Base-by-base conservation (phyloP, 2,888 invertebrate genomes). In the Caradrina kadenii region DNA sequence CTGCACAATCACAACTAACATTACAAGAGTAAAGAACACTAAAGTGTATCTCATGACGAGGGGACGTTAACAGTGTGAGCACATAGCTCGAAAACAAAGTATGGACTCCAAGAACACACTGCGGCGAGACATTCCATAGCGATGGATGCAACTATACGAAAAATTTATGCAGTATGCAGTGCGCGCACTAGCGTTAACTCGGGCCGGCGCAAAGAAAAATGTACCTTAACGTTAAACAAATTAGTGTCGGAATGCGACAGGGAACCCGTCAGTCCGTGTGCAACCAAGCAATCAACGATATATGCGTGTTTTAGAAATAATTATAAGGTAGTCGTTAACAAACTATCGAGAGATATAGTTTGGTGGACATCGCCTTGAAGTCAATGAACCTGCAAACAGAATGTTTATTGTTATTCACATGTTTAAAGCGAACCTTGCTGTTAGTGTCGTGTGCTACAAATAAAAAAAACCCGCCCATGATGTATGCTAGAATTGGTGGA, bases 211-310 rank as follows among this genome's bases (percentile, higher is more conserved):
- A 87, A 87, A 88, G 86, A 85, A 93, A 93, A 93, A 93, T 90
- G 90, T 89, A 94, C 89, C 93, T 93, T 93, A 94, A 90, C 83
- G 68, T 90, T 93, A 94, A 90, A 90, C 80, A 88, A 90, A 92
- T 92, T 91, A 93, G 91, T 91, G 89, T 93, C 93, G 94, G 94
- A 95, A 94, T 95, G 94, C 92, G 93, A 93, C 92, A 88, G 87
- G 85, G 85, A 83, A 86, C 88, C 91, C 91, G 91, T 88, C 90
- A 77, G 87, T 90, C 92, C 91, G 92, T 88, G 94, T 94, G 94
- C 93, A 90, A 89, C 88, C 88, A 93, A 93, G 94, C 93, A 88
- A 91, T 88, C 88, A 89, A 89, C 87, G 86, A 90, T 87, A 83
- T 89, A 90, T 92, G 93, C 91, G 92, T 93, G 93, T 91, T 89